Percentiles rank a stretch among this genome's conserved stretches.
phyloP scores from a whole-genome alignment of 2,797 vertebrate species.

The Adrianichthys oophorus region DNA sequence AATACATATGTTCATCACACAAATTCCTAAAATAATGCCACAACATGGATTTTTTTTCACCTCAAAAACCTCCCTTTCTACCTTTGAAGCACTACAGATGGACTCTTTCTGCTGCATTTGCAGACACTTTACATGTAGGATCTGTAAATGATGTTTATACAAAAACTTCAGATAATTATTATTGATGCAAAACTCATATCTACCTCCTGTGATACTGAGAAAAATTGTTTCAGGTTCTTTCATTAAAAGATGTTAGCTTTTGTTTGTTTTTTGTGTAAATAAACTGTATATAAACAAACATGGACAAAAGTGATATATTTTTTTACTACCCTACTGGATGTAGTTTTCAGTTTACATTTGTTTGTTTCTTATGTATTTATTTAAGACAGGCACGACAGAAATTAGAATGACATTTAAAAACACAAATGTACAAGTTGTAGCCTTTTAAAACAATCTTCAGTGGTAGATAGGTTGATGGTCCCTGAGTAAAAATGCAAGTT shows the following conservation, averaged over 20 bases:
- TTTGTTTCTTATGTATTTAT: no score
- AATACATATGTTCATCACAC: background rate
- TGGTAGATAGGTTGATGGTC: no score
- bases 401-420: no score
- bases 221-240: slow-evolving; percentile 24
- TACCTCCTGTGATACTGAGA: slow-evolving; percentile 60
- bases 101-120: background rate
- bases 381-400: no score
- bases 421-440: no score
- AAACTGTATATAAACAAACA: slow-evolving; percentile 56
- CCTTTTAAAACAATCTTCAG: no score
- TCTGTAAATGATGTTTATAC: slow-evolving; percentile 70
- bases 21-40: slow-evolving; percentile 1
- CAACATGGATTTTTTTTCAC: background rate
- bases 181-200: slow-evolving; percentile 56
- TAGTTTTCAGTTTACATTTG: no score
- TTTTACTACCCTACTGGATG: background rate
- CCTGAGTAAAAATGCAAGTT: background rate
- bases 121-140: slow-evolving; percentile 21
- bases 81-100: slow-evolving; percentile 31
- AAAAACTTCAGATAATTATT: slow-evolving; percentile 36
- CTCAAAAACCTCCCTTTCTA: slow-evolving; percentile 12
- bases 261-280: slow-evolving; percentile 63
- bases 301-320: slow-evolving; percentile 3
- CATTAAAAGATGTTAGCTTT: slow-evolving; percentile 27